phyloP scores from a whole-genome alignment of 2,113 vertebrate species.

The Ceratotherium simum region DNA sequence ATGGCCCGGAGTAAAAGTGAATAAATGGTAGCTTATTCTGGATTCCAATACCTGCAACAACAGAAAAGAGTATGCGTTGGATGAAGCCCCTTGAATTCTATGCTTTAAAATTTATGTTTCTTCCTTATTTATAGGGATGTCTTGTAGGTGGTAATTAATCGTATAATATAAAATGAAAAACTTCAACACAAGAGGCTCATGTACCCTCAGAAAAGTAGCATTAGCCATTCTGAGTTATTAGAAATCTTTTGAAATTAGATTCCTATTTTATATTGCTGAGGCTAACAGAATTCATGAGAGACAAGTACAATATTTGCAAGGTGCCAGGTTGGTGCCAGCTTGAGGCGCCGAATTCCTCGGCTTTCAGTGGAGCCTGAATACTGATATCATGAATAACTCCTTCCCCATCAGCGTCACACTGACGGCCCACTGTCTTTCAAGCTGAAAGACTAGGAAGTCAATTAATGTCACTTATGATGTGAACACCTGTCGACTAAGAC shows the following conservation, averaged over 20 bases:
- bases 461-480: conserved; percentile 79
- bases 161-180: neutral
- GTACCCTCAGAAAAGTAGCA: neutral
- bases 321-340: conserved; percentile 19
- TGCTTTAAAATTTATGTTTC: conserved; percentile 6
- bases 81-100: neutral
- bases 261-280: neutral
- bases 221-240: neutral
- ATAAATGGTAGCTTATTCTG: neutral
- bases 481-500: conserved; percentile 75
- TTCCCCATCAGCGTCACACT: conserved; percentile 80
- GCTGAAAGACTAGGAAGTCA: conserved; percentile 65
- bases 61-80: accelerated
- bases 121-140: neutral
- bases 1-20: neutral
- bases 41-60: neutral
- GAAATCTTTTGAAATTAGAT: conserved; percentile 44
- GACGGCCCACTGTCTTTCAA: conserved; percentile 49
- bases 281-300: conserved; percentile 39
- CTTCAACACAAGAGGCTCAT: neutral
- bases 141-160: neutral
- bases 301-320: conserved; percentile 36
- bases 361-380: neutral
- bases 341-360: neutral
- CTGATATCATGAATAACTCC: conserved; percentile 72